Conservation (phyloP, 2,113 vertebrate genomes). For the Microtus richardsoni region DNA sequence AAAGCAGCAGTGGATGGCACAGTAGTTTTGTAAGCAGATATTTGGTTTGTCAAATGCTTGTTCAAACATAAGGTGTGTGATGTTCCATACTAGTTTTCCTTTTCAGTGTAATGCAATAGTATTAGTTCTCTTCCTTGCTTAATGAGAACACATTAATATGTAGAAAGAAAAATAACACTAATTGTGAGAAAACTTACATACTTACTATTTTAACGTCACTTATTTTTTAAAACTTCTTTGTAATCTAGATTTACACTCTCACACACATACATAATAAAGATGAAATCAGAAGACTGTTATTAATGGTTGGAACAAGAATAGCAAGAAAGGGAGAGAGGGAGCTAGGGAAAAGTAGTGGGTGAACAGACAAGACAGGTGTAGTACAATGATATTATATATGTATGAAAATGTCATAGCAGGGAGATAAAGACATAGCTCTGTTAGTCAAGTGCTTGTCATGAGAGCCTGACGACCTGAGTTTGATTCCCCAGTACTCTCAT, state of each 20-base stretch:
- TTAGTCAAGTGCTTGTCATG: not conserved
- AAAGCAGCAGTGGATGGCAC: conserved; percentile 42
- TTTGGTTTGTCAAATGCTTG: conserved; percentile 19
- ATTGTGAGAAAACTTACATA: not conserved
- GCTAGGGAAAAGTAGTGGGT: not conserved
- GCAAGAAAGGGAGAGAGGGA: not conserved
- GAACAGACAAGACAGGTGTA: not conserved
- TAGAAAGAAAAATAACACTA: conserved; percentile 1
- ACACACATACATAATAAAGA: not conserved
- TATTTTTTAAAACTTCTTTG: not conserved
- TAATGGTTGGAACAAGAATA: not conserved
- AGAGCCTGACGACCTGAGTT: not conserved
- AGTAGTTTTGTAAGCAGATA: conserved; percentile 19
- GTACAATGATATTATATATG: not conserved
- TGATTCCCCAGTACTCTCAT: not conserved
- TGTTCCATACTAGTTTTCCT: not conserved
- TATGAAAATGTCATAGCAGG: not conserved
- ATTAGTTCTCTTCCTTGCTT: not conserved
- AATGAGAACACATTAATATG: not conserved
- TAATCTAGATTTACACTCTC: not conserved
- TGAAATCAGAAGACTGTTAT: not conserved
- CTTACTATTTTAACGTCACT: not conserved
- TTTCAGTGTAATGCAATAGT: conserved; percentile 20
- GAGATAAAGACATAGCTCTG: not conserved
- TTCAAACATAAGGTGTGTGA: conserved; percentile 39